phyloP scores from a whole-genome alignment of 2,797 vertebrate genomes.

The Lacerta bilineata region DNA sequence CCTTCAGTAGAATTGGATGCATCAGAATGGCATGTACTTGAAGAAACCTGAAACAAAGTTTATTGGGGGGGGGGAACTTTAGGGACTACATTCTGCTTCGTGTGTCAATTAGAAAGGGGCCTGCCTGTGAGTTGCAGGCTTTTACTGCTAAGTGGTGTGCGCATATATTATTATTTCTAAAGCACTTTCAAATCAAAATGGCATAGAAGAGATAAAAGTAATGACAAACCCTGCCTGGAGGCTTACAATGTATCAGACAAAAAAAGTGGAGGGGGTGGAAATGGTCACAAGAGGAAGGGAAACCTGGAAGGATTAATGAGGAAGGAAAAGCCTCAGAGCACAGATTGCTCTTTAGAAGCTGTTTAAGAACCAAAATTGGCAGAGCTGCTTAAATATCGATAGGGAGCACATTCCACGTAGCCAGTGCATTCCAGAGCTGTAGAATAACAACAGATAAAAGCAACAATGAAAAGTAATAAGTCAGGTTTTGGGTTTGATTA shows the following conservation, averaged over 20 bases:
- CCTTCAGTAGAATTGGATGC: slow-evolving; percentile 83
- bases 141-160: neutral
- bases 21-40: slow-evolving; percentile 82
- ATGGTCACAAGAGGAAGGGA: neutral
- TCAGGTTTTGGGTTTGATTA: neutral
- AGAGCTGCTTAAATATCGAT: neutral
- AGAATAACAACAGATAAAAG: neutral
- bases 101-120: neutral
- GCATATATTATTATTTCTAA: neutral
- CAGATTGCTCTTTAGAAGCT: neutral
- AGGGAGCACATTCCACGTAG: neutral
- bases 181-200: slow-evolving; percentile 7
- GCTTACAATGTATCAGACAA: neutral
- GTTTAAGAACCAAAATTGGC: neutral
- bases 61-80: neutral
- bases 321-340: neutral
- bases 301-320: neutral
- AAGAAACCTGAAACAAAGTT: slow-evolving; percentile 76
- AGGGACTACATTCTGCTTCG: slow-evolving; percentile 42
- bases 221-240: neutral
- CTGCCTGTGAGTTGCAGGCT: neutral
- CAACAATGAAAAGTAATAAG: neutral
- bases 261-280: neutral
- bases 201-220: slow-evolving; percentile 10
- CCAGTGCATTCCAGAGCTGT: no score